A percentile compares a stretch with the other conserved stretches of the same genome.
These are phyloP conservation scores for Petaurus breviceps DNA, from an alignment of 2,113 vertebrate genomes.

Conservation along the genomic window DNA sequence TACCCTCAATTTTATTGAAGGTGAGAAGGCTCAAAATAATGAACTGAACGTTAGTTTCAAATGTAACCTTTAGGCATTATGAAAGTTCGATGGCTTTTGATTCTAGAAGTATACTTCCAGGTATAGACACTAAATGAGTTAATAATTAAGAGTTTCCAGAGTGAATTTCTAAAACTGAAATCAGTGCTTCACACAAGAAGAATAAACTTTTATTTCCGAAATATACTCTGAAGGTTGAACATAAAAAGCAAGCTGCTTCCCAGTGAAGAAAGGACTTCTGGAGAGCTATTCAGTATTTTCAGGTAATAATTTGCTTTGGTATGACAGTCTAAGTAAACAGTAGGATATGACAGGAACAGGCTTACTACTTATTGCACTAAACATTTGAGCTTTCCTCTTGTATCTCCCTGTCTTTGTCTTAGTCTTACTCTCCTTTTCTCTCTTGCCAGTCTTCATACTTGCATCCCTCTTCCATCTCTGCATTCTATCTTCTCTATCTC, in stretches of 20 bases:
- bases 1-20: neutral
- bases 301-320: neutral
- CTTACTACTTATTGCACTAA: neutral
- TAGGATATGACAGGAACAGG: neutral
- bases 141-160: neutral
- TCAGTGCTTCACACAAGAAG: neutral
- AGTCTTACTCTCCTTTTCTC: neutral
- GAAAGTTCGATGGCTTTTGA: neutral
- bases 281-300: neutral
- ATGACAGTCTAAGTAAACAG: neutral
- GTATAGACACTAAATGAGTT: neutral
- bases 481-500: too few relatives aligned
- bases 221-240: neutral
- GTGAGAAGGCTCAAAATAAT: neutral
- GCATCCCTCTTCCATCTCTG: neutral
- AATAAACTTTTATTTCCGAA: neutral
- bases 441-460: neutral
- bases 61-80: neutral
- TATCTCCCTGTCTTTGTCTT: neutral
- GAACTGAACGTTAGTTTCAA: neutral
- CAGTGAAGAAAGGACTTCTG: neutral
- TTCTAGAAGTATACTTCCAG: neutral
- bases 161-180: neutral
- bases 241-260: neutral
- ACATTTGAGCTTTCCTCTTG: neutral